Evolutionary conservation across 2,888 invertebrate species (phyloP).

Genomic region (Trachelus troglodyta): DNA sequence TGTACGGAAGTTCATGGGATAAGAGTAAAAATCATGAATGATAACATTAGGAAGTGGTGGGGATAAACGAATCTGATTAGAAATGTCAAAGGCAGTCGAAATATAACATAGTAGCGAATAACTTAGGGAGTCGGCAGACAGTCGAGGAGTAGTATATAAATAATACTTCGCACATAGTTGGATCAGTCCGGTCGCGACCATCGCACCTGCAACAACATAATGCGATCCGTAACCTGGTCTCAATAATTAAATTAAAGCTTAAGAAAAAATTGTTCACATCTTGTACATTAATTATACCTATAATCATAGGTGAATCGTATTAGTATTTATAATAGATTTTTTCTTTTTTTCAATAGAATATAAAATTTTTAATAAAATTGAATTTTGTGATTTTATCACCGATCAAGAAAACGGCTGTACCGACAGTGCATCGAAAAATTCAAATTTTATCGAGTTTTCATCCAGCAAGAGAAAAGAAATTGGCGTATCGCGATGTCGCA

Average conservation of each 20-base stretch:
- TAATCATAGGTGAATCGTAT: background rate
- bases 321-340: background rate
- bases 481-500: constrained; percentile 47
- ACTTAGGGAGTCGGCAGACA: background rate
- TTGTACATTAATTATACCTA: background rate
- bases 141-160: constrained; percentile 50
- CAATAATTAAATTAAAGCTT: background rate
- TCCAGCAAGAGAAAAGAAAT: background rate
- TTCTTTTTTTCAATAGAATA: too few species aligned
- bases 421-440: background rate
- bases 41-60: background rate
- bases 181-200: constrained; percentile 61
- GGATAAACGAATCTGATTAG: background rate
- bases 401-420: background rate
- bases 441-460: background rate
- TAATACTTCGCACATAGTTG: constrained; percentile 58
- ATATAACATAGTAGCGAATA: background rate
- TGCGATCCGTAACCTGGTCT: constrained; percentile 14
- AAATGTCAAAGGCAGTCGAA: background rate
- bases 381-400: background rate
- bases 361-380: background rate
- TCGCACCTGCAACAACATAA: constrained; percentile 56
- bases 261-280: background rate
- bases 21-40: background rate
- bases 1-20: background rate